Percentiles rank a stretch among this genome's conserved stretches.
Evolutionary conservation across 1,140 invertebrate genomes (phyloP).

Genomic region (Caenorhabditis remanei): DNA sequence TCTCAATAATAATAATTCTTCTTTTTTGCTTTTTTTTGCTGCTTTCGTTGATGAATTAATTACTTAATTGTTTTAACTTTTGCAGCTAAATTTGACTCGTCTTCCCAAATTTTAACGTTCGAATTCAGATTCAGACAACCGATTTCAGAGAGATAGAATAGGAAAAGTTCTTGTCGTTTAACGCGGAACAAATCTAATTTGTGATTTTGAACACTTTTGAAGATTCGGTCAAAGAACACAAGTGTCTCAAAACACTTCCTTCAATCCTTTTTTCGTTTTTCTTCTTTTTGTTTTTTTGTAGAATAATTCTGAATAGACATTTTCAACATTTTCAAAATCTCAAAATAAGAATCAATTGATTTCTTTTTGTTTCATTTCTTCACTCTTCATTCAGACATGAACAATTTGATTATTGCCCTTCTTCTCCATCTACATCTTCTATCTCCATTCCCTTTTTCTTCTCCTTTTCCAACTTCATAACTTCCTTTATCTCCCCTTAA

Average conservation of each 20-base stretch:
- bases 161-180: conserved; percentile 11
- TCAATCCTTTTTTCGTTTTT: background rate
- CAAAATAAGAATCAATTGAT: background rate
- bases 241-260: background rate
- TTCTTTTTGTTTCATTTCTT: background rate
- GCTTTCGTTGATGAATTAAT: background rate
- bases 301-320: background rate
- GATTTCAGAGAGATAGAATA: background rate
- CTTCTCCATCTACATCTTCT: background rate
- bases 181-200: conserved; percentile 6
- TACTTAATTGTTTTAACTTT: background rate
- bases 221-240: conserved; percentile 7
- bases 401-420: conserved; percentile 35
- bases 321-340: background rate
- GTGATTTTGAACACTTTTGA: conserved; percentile 31
- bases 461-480: background rate
- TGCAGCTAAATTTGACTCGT: background rate
- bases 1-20: conserved; percentile 42
- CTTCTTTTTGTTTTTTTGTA: background rate
- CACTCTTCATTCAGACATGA: conserved; percentile 10
- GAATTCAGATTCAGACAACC: too few relatives aligned
- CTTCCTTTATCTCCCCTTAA: background rate
- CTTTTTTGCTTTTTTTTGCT: background rate
- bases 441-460: too few relatives aligned
- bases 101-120: background rate